Evolutionary conservation across 2,888 invertebrate genomes (phyloP), one percentile per base, ranked within the genome.

Genomic region (Xestia sexstrigata): DNA sequence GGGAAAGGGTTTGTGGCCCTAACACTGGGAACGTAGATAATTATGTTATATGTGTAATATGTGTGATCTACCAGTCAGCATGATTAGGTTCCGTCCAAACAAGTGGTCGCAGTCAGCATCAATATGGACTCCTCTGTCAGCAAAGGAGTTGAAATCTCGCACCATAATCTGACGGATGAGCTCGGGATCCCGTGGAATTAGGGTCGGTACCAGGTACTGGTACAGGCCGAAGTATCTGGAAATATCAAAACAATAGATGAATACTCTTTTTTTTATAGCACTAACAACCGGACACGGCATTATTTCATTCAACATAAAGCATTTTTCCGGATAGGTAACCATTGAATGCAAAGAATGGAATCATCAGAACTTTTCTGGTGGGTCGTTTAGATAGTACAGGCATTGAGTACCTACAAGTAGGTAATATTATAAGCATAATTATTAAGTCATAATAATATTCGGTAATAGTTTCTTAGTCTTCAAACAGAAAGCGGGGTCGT

Each of bases 221-320:
- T 94, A 94, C 5, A 94, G 84, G 0, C 94, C 94, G 73, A 94
- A 94, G 70, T 94, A 94, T 87, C 94, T 94, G 88, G 0, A 72
- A 85, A 45, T 65, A 26, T 42, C 1, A 42, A 11, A 62, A 62
- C 20, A 62, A 20, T 35, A 62, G 8, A 35, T 20, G 9, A 35
- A 62, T 62, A 20, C 9, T 35, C 5, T 20, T 30, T 20, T 60
- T 30, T 30, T 17, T 30, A 30, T 3, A 20, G 30, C 30, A 60
- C 20, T 9, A 60, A 20, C 30, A 60, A 30, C 58, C 17, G 17
- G 17, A 8, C 30, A 15, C 0, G 13, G 55, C 26, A 15, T 26
- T n/a, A n/a, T 55, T n/a, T 49, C 11, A n/a, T n/a, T 55, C 55
- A 11, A 23, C n/a, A 6, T 26, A 13, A 13, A 13, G n/a, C 6